A percentile compares a stretch with the other conserved stretches of the same genome.
Conservation (phyloP, 2,888 invertebrate species). For the Calliopum simillimum region DNA sequence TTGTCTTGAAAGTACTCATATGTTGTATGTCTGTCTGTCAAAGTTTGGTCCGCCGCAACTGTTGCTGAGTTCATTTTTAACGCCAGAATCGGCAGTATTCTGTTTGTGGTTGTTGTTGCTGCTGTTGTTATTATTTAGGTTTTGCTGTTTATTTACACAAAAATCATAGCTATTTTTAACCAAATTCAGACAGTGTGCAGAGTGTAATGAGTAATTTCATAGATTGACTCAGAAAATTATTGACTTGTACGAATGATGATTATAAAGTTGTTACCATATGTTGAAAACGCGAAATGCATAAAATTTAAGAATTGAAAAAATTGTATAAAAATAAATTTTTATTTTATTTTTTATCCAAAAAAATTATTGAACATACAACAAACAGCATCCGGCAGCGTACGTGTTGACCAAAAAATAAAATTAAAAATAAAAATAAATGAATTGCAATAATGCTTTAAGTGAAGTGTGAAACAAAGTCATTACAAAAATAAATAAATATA, state of each 20-base stretch:
- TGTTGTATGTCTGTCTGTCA: neutral
- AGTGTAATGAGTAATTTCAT: neutral
- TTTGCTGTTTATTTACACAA: slow-evolving; percentile 33
- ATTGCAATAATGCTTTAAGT: slow-evolving; percentile 51
- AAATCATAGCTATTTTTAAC: slow-evolving; percentile 26
- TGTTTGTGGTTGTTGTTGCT: slow-evolving; percentile 21
- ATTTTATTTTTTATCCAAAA: neutral
- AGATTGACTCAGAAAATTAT: neutral
- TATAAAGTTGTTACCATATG: slow-evolving; percentile 13
- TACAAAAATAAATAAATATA: slow-evolving; percentile 25
- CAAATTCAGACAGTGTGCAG: neutral
- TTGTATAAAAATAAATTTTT: too few relatives aligned
- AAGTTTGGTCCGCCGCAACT: slow-evolving; percentile 1
- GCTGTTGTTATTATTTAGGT: slow-evolving; percentile 16
- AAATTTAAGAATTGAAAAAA: neutral
- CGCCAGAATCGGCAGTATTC: too few relatives aligned
- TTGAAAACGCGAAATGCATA: slow-evolving; percentile 5
- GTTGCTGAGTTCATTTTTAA: slow-evolving; percentile 22
- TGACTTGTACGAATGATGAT: neutral
- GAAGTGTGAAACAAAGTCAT: slow-evolving; percentile 25
- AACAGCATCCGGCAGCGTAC: slow-evolving; percentile 4
- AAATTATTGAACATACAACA: neutral
- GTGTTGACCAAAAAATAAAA: neutral
- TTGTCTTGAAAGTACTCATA: too few relatives aligned
- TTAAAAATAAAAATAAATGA: neutral